A percentile compares a stretch with the other conserved stretches of the same genome.
Conservation (phyloP, 2,797 vertebrate species). For the Phyllotis vaccarum region DNA sequence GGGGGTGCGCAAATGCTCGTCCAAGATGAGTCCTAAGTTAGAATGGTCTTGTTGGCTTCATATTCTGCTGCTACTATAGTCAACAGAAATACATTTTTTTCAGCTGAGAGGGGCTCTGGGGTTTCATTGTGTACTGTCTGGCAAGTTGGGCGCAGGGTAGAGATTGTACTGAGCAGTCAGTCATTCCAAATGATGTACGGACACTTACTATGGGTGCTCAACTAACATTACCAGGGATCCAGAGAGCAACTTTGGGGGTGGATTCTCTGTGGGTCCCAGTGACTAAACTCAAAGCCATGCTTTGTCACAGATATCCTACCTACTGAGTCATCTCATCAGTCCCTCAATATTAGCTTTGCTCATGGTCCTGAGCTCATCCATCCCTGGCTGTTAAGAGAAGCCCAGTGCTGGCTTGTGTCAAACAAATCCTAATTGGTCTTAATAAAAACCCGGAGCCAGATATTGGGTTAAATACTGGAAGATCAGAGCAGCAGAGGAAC, state of each 20-base stretch:
- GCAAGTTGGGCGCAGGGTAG: neutral
- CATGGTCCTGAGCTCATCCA: neutral
- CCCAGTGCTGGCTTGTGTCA: no score
- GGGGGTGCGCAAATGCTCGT: neutral
- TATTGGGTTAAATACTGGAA: no score
- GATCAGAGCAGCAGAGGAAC: no score
- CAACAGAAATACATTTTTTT: neutral
- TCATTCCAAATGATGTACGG: neutral
- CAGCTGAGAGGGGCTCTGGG: neutral
- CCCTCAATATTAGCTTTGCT: neutral
- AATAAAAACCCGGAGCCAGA: no score
- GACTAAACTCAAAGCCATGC: neutral
- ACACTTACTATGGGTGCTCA: neutral
- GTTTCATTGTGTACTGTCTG: neutral
- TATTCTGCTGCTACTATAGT: neutral
- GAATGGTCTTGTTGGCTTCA: neutral
- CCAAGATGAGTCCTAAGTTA: neutral
- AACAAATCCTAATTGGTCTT: no score
- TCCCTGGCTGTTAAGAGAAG: neutral
- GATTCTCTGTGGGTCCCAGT: neutral
- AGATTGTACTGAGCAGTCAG: neutral
- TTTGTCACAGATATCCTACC: neutral
- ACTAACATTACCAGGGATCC: neutral
- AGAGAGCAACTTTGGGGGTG: neutral
- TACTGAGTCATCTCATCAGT: no score